These are phyloP conservation scores for Lepidurus packardi DNA, from an alignment of 1,140 invertebrate genomes.

Conservation along the genomic window DNA sequence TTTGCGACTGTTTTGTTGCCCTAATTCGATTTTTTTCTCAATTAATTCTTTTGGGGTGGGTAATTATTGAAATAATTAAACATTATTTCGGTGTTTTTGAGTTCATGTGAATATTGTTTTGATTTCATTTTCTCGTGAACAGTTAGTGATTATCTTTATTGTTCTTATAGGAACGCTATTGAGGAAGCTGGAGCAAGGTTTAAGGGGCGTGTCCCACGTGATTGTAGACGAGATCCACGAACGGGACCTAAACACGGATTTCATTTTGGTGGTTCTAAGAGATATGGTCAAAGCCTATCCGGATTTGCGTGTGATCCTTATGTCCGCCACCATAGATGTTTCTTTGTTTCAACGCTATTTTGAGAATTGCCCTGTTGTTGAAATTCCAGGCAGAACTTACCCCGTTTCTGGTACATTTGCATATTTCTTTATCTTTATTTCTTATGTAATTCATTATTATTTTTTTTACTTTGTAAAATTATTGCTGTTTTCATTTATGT, in stretches of 20 bases:
- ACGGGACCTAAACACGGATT: constrained; percentile 93
- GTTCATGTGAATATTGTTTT: no score
- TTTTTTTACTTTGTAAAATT: constrained; percentile 27
- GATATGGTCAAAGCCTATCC: constrained; percentile 88
- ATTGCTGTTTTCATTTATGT: constrained; percentile 23
- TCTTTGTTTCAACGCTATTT: constrained; percentile 87
- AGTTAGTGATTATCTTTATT: not conserved
- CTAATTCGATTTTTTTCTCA: not conserved
- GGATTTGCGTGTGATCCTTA: constrained; percentile 84
- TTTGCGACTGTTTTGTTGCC: not conserved
- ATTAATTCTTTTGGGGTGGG: not conserved
- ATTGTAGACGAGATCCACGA: constrained; percentile 98
- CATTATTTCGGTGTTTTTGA: no score
- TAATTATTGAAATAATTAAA: no score
- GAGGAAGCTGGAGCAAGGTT: constrained; percentile 78
- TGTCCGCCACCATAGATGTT: constrained; percentile 96
- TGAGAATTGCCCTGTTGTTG: constrained; percentile 71
- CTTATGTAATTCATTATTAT: constrained; percentile 23
- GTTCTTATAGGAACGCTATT: constrained; percentile 50
- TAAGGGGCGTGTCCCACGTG: constrained; percentile 82
- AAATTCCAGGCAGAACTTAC: constrained; percentile 69
- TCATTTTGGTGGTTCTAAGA: constrained; percentile 84
- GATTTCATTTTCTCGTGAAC: constrained; percentile 13
- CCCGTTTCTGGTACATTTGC: constrained; percentile 57
- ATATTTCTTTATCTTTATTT: constrained; percentile 7